Evolutionary conservation across 2,113 vertebrate genomes (phyloP).

Genomic region (Suncus etruscus): DNA sequence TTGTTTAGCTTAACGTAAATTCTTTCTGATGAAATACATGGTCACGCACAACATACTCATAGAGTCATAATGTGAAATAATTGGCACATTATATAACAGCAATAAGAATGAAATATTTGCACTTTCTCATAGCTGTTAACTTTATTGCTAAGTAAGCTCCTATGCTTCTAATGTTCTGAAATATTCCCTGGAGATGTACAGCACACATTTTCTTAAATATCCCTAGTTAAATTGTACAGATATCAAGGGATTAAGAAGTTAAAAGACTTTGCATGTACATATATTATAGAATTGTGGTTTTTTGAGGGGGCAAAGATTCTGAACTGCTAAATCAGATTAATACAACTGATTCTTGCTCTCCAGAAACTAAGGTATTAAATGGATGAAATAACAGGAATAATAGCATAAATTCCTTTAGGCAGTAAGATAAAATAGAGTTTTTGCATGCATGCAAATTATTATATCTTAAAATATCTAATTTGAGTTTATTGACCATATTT

Average conservation of each 20-base stretch:
- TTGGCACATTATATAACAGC: neutral
- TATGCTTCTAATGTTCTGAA: neutral
- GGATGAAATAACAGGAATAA: neutral
- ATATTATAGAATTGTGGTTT: neutral
- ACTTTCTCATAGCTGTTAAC: neutral
- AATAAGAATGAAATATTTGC: neutral
- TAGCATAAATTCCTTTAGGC: neutral
- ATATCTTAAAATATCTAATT: neutral
- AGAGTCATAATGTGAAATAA: neutral
- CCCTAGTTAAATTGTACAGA: neutral
- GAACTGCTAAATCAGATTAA: neutral
- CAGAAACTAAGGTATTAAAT: conserved; percentile 12
- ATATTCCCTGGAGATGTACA: neutral
- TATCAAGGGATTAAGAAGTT: neutral
- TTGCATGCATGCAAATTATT: neutral
- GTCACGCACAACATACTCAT: neutral
- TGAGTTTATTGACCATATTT: neutral
- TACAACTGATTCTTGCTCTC: neutral
- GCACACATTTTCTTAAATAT: conserved; percentile 20
- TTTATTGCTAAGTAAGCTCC: neutral
- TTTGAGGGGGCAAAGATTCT: neutral
- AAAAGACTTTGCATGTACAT: neutral
- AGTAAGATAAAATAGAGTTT: neutral
- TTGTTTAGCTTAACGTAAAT: neutral
- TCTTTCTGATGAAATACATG: neutral